phyloP scores from a whole-genome alignment of 2,797 vertebrate species.

The Chiloscyllium punctatum region DNA sequence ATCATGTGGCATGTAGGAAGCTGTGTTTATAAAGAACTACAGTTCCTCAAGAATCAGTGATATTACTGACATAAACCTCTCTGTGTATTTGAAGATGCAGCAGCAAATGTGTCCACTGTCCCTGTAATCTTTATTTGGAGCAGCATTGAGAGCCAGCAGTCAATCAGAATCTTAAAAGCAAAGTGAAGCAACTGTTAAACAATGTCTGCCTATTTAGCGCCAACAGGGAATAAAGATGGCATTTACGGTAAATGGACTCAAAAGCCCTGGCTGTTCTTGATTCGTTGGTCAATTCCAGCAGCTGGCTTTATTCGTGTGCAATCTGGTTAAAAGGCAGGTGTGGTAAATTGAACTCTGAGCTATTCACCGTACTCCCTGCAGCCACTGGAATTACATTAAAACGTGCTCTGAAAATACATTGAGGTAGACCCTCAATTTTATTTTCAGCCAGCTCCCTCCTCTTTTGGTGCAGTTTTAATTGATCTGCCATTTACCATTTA shows the following conservation, averaged over 20 bases:
- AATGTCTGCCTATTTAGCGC: not conserved
- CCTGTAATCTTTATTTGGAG: not conserved
- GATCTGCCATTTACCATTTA: not conserved
- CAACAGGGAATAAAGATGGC: not conserved
- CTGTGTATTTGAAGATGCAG: not conserved
- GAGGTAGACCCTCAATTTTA: not conserved
- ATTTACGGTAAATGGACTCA: not conserved
- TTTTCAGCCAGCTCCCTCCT: not conserved
- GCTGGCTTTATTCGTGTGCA: not conserved
- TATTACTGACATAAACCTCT: not conserved
- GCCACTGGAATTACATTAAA: not conserved
- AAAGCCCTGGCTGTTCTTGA: not conserved
- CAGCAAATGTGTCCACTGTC: not conserved
- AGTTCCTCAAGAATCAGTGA: not conserved
- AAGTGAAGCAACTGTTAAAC: not conserved
- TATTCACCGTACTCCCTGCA: not conserved
- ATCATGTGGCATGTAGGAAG: not conserved
- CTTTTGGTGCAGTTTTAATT: not conserved
- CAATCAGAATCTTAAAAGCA: not conserved
- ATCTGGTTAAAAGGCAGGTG: not conserved
- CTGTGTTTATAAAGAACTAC: not conserved
- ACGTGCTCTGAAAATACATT: not conserved
- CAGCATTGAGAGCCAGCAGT: not conserved
- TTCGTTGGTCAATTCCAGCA: constrained; percentile 6
- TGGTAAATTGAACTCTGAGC: not conserved